phyloP scores from a whole-genome alignment of 2,797 vertebrate genomes.

The Eptatretus atami region DNA sequence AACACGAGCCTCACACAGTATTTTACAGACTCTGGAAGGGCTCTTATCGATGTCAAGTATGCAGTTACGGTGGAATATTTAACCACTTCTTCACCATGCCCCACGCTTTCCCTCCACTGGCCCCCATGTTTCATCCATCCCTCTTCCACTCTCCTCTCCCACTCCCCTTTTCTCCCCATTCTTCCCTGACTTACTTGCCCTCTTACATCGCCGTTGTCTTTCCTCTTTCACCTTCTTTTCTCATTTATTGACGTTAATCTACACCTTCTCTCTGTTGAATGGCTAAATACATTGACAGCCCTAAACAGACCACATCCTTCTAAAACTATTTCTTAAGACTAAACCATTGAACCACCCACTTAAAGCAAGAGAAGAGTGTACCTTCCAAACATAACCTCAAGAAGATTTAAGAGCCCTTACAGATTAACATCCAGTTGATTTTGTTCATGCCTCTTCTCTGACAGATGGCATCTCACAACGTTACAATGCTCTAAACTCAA shows the following conservation, averaged over 20 bases:
- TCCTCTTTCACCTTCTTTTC: not conserved
- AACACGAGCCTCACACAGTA: not conserved
- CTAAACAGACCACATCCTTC: too few species aligned
- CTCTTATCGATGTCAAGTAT: constrained; percentile 1
- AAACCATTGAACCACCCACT: too few species aligned
- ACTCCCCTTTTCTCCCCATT: constrained; percentile 1
- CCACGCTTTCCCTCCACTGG: too few species aligned
- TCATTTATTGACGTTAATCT: too few species aligned
- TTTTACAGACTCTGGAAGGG: not conserved
- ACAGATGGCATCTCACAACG: constrained; percentile 34
- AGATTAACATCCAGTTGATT: not conserved
- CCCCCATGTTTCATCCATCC: not conserved
- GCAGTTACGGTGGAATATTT: not conserved
- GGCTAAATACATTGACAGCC: too few species aligned
- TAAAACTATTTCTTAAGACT: too few species aligned
- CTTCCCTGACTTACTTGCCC: not conserved
- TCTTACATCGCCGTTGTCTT: not conserved
- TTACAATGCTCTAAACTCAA: constrained; percentile 35
- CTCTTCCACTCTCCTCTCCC: rapidly evolving
- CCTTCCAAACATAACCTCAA: too few species aligned
- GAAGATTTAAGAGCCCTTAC: too few species aligned
- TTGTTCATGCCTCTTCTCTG: not conserved
- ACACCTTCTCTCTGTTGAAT: too few species aligned
- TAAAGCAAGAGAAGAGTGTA: too few species aligned
- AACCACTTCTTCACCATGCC: not conserved